Base-by-base conservation (phyloP, 2,113 vertebrate genomes). In the Cyprinodon tularosa region DNA sequence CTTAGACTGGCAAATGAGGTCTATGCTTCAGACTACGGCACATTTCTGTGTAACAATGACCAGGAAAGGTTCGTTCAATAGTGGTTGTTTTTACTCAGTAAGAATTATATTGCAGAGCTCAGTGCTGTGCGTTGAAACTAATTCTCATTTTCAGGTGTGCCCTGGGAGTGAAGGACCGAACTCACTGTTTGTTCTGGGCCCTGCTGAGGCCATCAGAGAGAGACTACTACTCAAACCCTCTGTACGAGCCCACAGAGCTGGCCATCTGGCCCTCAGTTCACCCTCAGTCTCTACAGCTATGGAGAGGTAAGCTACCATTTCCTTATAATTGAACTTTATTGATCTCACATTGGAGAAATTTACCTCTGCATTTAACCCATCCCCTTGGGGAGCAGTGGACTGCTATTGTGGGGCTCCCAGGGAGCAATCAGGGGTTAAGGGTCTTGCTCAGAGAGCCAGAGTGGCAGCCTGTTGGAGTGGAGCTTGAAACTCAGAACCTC, bases 261-360 rank as follows among this genome's bases (percentile, higher is more conserved):
- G 94, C 94, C 39, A 94, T 95, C 84, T 97, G 96, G 96, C 96
- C 96, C 13, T 97, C 96, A 0, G 94, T 96, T 5, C 95, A 96
- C 77, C 96, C 96, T 22, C 96, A 96, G 91, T 96, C 95, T 77
- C 85, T 97, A 82, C 90, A 95, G 76, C 95, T 98, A 0, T 96
- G 95, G 96, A 94, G 88, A 90, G 96, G 96, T 97, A 67, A 90
- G 88, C 0, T 62, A 29, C 29, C 29, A 29, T 1, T 29, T 29
- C 29, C 29, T 29, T 29, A 29, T 29, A 29, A 29, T 29, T 29
- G 29, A 29, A 29, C 29, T 29, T 29, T 29, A 29, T 29, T 29
- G 29, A 29, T 29, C 29, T 29, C 29, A 29, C 29, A 29, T 29
- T 29, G 29, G 29, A 29, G 29, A 29, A 29, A 29, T 29, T 29